Evolutionary conservation across 2,888 invertebrate genomes (phyloP).

Genomic region (Sericinus montela): DNA sequence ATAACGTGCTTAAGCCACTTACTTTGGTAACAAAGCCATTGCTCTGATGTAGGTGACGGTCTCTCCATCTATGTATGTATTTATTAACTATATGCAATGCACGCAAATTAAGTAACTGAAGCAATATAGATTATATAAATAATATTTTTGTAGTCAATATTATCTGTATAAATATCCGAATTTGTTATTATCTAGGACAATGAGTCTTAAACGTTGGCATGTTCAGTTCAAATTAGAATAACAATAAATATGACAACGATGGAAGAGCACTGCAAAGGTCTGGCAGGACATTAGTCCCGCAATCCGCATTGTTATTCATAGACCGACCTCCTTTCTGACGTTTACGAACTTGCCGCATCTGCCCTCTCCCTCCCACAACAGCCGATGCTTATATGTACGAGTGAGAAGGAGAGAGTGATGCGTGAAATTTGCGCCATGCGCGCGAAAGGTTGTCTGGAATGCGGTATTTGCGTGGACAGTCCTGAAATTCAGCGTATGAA

Average conservation of each 20-base stretch:
- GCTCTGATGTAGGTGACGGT: too few species aligned
- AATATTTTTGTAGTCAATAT: too few species aligned
- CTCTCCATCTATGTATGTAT: too few species aligned
- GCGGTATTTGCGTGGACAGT: slow-evolving; percentile 10
- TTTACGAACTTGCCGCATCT: slow-evolving; percentile 72
- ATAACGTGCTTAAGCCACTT: too few species aligned
- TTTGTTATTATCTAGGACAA: background rate
- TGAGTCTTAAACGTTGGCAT: background rate
- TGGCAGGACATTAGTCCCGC: slow-evolving; percentile 68
- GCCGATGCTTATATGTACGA: slow-evolving; percentile 20
- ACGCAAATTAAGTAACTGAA: too few species aligned
- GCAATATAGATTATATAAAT: too few species aligned
- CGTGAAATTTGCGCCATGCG: slow-evolving; percentile 64
- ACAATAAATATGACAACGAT: slow-evolving; percentile 6
- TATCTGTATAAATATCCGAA: too few species aligned
- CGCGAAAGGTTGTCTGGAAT: slow-evolving; percentile 3
- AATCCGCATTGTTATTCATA: slow-evolving; percentile 78
- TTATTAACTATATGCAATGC: too few species aligned
- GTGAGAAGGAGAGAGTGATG: slow-evolving; percentile 45
- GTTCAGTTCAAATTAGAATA: slow-evolving; percentile 12
- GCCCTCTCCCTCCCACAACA: slow-evolving; percentile 37
- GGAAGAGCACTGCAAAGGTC: slow-evolving; percentile 10
- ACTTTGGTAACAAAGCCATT: too few species aligned
- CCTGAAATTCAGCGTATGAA: background rate
- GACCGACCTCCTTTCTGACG: slow-evolving; percentile 73